Evolutionary conservation across 2,888 invertebrate genomes (phyloP).

Genomic region (Octonoba sinensis): DNA sequence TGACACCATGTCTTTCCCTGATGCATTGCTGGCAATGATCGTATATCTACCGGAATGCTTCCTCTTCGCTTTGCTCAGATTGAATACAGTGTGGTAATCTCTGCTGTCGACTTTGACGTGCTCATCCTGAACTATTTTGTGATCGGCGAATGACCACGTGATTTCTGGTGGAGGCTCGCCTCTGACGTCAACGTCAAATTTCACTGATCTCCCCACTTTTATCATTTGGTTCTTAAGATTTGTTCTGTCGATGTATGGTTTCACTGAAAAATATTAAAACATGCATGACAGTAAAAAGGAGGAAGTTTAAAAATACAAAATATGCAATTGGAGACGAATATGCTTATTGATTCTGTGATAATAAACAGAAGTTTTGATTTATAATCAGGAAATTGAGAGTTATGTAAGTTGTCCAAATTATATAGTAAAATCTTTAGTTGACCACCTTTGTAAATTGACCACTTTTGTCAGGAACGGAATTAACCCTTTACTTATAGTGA

Average conservation of each 20-base stretch:
- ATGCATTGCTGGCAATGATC: conserved; percentile 84
- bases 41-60: conserved; percentile 90
- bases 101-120: conserved; percentile 88
- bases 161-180: conserved; percentile 94
- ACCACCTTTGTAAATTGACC: too few species aligned
- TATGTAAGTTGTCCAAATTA: too few species aligned
- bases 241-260: conserved; percentile 88
- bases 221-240: conserved; percentile 90
- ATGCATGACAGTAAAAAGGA: background rate
- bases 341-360: too few species aligned
- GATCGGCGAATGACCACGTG: conserved; percentile 90
- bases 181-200: conserved; percentile 91
- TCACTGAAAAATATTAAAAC: conserved; percentile 72
- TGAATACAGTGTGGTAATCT: conserved; percentile 90
- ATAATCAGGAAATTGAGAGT: too few species aligned
- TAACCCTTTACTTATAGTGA: too few species aligned
- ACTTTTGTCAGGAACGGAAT: too few species aligned
- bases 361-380: too few species aligned
- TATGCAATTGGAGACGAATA: too few species aligned
- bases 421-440: too few species aligned
- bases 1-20: conserved; percentile 86
- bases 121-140: conserved; percentile 79
- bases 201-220: conserved; percentile 93
- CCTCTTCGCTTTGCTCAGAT: conserved; percentile 82
- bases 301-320: background rate